phyloP scores from a whole-genome alignment of 2,888 invertebrate genomes.

The Drosophila cyrtoloma region DNA sequence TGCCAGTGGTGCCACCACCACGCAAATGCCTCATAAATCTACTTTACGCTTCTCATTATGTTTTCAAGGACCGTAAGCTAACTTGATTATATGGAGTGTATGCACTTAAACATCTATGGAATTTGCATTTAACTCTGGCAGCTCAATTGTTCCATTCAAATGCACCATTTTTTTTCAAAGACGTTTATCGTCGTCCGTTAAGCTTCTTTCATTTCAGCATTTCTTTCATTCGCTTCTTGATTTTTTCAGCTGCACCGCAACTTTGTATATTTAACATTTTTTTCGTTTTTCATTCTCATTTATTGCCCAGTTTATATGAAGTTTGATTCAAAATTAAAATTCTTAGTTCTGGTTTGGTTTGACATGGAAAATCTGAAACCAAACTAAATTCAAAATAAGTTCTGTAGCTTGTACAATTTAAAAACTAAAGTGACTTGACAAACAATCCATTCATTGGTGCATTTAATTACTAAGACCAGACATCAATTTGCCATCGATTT shows the following conservation, averaged over 20 bases:
- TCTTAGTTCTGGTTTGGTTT: too few relatives aligned
- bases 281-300: not conserved
- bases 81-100: conserved; percentile 11
- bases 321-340: not conserved
- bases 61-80: conserved; percentile 7
- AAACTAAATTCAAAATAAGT: not conserved
- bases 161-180: not conserved
- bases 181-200: not conserved
- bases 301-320: not conserved
- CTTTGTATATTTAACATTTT: not conserved
- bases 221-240: not conserved
- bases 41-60: conserved; percentile 30
- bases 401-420: not conserved
- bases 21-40: conserved; percentile 45
- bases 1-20: not conserved
- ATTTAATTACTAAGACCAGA: conserved; percentile 20
- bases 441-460: conserved; percentile 37
- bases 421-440: not conserved
- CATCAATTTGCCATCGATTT: conserved; percentile 39
- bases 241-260: not conserved
- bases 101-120: not conserved
- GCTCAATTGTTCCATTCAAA: conserved; percentile 4
- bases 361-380: not conserved
- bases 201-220: not conserved
- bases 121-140: not conserved